These are phyloP conservation scores for Oscheius sp. DNA, from an alignment of 2,888 invertebrate genomes.

Conservation along the genomic window DNA sequence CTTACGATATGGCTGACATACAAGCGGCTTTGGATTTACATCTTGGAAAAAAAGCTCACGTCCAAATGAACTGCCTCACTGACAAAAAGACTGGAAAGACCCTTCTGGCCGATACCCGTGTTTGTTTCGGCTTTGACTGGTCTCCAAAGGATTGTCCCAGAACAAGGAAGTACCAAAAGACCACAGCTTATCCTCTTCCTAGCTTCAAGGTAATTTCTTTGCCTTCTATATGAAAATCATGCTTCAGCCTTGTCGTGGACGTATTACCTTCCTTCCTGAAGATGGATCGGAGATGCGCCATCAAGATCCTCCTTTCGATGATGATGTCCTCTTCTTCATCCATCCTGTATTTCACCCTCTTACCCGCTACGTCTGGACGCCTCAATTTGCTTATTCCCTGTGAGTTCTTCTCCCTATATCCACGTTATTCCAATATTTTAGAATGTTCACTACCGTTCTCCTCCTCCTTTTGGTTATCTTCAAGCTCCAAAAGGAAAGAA, in stretches of 20 bases:
- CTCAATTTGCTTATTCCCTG: too few species aligned
- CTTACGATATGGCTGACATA: neutral
- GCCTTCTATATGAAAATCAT: neutral
- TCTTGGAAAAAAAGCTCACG: constrained; percentile 32
- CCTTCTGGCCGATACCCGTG: constrained; percentile 48
- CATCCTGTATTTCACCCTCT: too few species aligned
- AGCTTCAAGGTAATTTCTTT: constrained; percentile 39
- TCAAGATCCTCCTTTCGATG: too few species aligned
- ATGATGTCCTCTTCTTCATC: too few species aligned
- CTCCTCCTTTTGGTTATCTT: too few species aligned
- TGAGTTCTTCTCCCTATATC: too few species aligned
- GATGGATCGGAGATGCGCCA: neutral
- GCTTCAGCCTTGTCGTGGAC: constrained; percentile 1
- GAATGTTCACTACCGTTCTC: too few species aligned
- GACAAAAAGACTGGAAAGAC: constrained; percentile 48
- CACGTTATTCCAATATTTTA: too few species aligned
- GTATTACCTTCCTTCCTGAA: neutral
- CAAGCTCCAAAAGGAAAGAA: too few species aligned
- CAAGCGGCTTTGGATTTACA: constrained; percentile 36
- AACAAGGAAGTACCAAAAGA: neutral
- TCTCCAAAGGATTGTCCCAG: constrained; percentile 43
- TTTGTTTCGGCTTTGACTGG: constrained; percentile 47
- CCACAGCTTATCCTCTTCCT: constrained; percentile 36
- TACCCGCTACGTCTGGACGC: too few species aligned
- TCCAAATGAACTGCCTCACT: constrained; percentile 51